Base-by-base conservation (phyloP, 2,113 vertebrate genomes). In the Leucosticte australis region DNA sequence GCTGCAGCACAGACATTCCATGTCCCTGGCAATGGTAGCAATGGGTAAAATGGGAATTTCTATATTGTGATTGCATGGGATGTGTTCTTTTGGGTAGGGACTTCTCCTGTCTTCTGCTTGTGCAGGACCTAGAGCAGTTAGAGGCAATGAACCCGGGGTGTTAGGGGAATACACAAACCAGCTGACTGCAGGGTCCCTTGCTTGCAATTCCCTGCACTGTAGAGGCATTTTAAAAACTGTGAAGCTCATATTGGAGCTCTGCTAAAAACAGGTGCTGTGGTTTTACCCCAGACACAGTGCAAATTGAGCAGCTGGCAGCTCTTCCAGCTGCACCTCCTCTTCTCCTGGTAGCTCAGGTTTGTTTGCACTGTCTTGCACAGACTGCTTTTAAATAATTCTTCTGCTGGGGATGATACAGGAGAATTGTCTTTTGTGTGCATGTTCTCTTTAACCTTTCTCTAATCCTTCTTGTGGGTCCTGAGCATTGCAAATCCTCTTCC, bases 371-470 rank as follows among this genome's bases (percentile, higher is more conserved):
- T 37, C 55, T 87, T 39, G 49, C 3, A 5, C 71, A 84, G 79
- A 8, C 26, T 49, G 84, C 28, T 91, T 42, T 46, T 75, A 35
- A 67, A 26, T 56, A 91, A 90, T 89, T 73, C 90, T 82, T 64
- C 86, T 93, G 80, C 90, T 52, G 67, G 21, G 69, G 53, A 65
- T 78, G 92, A 89, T 82, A 69, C 19, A 62, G 86, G 67, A 80
- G 80, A 57, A 74, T 57, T 90, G 57, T 62, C 73, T 60, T 47
- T 44, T 37, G 81, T 63, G 74, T 0, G 16, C 33, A 3, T 62
- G 69, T 92, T 93, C 87, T 79, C 89, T 56, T 65, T 89, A 90
- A 96, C 93, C 86, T 84, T 92, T 65, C 88, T 82, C 42, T 96
- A 96, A 94, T 93, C 92, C 88, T 92, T 93, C 78, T 73, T 87